Evolutionary conservation across 2,113 vertebrate species (phyloP).

Genomic region (Noctilio leporinus): DNA sequence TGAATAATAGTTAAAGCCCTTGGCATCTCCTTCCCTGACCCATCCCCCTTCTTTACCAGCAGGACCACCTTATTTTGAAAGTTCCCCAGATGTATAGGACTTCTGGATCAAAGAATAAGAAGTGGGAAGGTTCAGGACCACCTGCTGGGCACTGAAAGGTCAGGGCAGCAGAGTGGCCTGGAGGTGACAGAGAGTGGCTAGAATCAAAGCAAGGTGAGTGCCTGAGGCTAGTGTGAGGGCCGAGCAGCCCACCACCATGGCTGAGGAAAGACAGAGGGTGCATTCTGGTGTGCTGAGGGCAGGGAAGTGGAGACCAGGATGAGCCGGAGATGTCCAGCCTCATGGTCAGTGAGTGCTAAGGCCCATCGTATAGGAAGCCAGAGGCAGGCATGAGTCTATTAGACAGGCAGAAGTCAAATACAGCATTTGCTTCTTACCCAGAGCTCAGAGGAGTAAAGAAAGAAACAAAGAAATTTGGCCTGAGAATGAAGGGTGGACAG

Average conservation of each 20-base stretch:
- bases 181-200: background rate
- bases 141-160: background rate
- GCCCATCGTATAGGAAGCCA: background rate
- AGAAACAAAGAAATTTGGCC: background rate
- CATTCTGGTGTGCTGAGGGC: background rate
- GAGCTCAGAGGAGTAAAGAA: background rate
- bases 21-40: background rate
- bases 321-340: background rate
- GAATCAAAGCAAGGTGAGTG: background rate
- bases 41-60: background rate
- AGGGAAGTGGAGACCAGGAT: rapidly evolving
- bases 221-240: background rate
- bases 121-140: background rate
- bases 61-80: background rate
- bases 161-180: background rate
- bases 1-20: background rate
- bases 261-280: background rate
- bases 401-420: background rate
- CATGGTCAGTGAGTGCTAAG: rapidly evolving
- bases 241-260: rapidly evolving
- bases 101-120: background rate
- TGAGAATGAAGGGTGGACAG: background rate
- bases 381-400: background rate
- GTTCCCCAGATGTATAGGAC: background rate
- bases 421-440: background rate